phyloP scores from a whole-genome alignment of 1,140 invertebrate genomes.

The Galleria mellonella region DNA sequence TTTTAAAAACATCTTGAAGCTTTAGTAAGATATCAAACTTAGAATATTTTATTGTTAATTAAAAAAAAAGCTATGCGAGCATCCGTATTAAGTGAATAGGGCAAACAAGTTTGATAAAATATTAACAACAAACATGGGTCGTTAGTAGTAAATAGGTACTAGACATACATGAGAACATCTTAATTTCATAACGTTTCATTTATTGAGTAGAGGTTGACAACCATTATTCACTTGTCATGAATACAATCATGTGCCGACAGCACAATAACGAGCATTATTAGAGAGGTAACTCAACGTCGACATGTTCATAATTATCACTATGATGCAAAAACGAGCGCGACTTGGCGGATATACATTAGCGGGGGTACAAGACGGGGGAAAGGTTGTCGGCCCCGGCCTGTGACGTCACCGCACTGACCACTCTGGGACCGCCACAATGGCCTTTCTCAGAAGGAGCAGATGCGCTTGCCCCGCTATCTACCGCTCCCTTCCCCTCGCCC shows the following conservation, averaged over 20 bases:
- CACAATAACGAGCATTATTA: background rate
- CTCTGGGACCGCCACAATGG: constrained; percentile 58
- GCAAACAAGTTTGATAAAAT: no score
- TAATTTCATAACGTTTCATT: no score
- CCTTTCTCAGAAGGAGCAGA: constrained; percentile 67
- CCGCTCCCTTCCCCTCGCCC: constrained; percentile 34
- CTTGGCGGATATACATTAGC: constrained; percentile 23
- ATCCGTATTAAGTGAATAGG: no score
- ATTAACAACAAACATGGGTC: background rate
- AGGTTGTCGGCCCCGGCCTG: constrained; percentile 63
- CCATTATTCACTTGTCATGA: no score
- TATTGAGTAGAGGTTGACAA: no score
- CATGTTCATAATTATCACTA: constrained; percentile 13
- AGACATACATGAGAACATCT: background rate
- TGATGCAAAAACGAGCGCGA: constrained; percentile 13
- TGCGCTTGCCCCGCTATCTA: constrained; percentile 53
- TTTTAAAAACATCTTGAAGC: no score
- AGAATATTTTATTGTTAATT: no score
- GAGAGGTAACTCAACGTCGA: background rate
- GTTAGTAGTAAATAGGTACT: background rate
- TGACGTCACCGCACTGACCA: constrained; percentile 69
- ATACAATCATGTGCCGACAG: no score
- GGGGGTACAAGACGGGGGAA: constrained; percentile 30
- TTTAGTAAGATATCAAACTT: no score
- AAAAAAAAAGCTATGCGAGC: no score